A percentile compares a stretch with the other conserved stretches of the same genome.
Evolutionary conservation across 2,113 vertebrate genomes (phyloP).

Genomic region (Trichechus manatus): DNA sequence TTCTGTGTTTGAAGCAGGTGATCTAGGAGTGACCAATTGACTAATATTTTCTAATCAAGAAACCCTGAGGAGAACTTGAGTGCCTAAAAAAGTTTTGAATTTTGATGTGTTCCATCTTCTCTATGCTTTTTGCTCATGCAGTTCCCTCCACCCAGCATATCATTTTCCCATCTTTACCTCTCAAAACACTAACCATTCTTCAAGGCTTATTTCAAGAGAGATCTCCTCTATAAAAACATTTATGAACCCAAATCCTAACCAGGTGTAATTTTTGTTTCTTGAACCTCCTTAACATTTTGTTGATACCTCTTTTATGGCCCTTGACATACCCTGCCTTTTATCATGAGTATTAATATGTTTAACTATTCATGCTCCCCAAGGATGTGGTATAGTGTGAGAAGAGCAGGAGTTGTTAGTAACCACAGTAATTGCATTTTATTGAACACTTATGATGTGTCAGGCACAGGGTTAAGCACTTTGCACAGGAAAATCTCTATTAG

Average conservation of each 20-base stretch:
- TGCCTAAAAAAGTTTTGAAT: background rate
- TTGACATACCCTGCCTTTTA: background rate
- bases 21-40: too few species aligned
- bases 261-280: slow-evolving; percentile 29
- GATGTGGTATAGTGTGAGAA: background rate
- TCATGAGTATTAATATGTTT: slow-evolving; percentile 12
- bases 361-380: background rate
- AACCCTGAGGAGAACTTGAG: background rate
- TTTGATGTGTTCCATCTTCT: background rate
- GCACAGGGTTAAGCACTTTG: background rate
- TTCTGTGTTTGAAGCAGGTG: too few species aligned
- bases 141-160: background rate
- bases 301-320: background rate
- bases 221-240: background rate
- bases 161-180: background rate
- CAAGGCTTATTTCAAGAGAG: background rate
- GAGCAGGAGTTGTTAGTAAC: background rate
- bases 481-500: background rate
- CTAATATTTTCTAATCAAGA: background rate
- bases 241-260: slow-evolving; percentile 1
- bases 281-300: background rate
- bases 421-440: background rate
- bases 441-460: background rate
- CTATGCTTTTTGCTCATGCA: background rate
- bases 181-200: background rate